Base-by-base conservation (phyloP, 1,140 invertebrate species). In the Nautilus pompilius region DNA sequence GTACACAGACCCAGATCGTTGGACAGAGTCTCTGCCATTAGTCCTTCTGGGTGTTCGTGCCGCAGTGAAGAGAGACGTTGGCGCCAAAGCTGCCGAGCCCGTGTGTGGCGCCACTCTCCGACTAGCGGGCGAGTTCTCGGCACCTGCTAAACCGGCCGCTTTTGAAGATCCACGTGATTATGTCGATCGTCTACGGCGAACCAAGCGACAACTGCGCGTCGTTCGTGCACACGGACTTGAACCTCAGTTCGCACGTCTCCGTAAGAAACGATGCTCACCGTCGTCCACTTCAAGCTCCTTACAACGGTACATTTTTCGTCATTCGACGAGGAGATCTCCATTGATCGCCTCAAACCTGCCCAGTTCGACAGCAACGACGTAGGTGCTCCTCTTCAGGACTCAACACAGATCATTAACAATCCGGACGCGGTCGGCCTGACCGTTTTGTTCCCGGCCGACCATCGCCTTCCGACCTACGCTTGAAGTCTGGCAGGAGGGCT, bases 21-120 rank as follows among this genome's bases (percentile, higher is more conserved):
- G 45, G 20, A 32, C 17, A n/a, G n/a, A 20, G 29, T 49, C n/a
- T 24, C 49, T 58, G 5, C 62, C 62, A 10, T 15, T 56, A n/a
- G 58, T 60, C 26, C 57, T 64, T 13, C 29, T 64, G 6, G 62
- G 62, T 20, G 30, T 64, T 22, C 26, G 62, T 15, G 24, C 62
- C 29, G 30, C 54, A 5, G 24, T 24, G 26, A 46, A 59, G 34
- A 57, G 51, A 32, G 62, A 64, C 58, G 22, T 59, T 30, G 54
- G 45, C 5, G 36, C 34, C 32, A 53, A 41, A 10, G n/a, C 57
- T 8, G 57, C 54, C 48, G 46, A 59, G 22, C 62, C 60, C 10
- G 57, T 60, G 29, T 64, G 60, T 36, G 58, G 62, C 17, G 15
- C 62, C 28, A 63, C 51, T 34, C 54, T 63, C 20, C 36, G 55